Conservation (phyloP, 2,113 vertebrate genomes). For the Falco punctatus region DNA sequence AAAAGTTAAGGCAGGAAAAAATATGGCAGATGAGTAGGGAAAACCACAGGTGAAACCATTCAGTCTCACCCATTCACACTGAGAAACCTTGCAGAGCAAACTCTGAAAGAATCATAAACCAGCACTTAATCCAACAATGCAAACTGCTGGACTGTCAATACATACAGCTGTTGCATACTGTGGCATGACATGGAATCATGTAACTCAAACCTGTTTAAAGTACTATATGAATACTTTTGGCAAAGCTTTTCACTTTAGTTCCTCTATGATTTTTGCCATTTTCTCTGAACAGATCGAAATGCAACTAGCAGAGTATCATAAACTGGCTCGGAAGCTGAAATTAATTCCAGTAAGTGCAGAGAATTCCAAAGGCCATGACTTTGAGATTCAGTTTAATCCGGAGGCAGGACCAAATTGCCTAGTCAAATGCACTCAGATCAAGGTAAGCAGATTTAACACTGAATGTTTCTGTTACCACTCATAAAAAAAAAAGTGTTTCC, state of each 20-base stretch:
- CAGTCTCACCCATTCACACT: neutral
- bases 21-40: neutral
- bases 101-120: neutral
- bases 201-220: neutral
- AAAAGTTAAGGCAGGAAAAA: neutral
- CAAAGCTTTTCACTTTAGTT: neutral
- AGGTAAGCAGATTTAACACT: conserved; percentile 73
- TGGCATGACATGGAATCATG: neutral
- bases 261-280: neutral
- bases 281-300: conserved; percentile 80
- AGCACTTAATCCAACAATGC: neutral
- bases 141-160: neutral
- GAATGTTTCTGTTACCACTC: neutral
- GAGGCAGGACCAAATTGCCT: conserved; percentile 78
- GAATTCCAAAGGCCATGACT: conserved; percentile 90
- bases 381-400: conserved; percentile 87
- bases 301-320: conserved; percentile 89
- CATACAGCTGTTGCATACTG: neutral
- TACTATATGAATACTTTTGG: neutral
- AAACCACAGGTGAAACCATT: neutral
- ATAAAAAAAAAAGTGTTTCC: neutral
- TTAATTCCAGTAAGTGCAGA: conserved; percentile 89
- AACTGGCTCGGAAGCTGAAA: conserved; percentile 92
- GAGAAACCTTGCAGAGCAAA: neutral
- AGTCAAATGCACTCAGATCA: conserved; percentile 84